Base-by-base conservation (phyloP, 2,888 invertebrate species). In the Dicranocentrus wangi region DNA sequence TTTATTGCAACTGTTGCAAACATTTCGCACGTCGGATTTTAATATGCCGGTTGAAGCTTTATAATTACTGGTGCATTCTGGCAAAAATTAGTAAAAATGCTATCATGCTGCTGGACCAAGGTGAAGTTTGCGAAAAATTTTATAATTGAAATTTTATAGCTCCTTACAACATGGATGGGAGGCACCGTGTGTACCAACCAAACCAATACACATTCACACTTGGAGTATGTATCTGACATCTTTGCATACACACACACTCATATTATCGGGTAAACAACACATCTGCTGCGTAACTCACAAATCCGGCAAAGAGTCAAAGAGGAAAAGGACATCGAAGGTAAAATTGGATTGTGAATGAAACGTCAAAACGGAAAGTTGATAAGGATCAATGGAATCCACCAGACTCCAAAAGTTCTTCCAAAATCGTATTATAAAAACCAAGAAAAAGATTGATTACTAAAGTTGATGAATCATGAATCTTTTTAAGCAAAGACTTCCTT, bases 11-110 rank as follows among this genome's bases (percentile, higher is more conserved):
- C 65, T 21, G 39, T 43, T 60, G 60, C 60, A 60, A 60, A 60
- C 32, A 61, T 32, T 61, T 65, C 65, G 65, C 65, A 65, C 42
- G 65, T 65, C 25, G 65, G 43, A 43, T 42, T 39, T 23, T 19
- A 10, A 5, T 53, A 15, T 53, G n/a, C 19, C 2, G 19, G 19
- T 21, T 7, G n/a, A 55, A 21, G 55, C 19, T 55, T 55, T 55
- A 55, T 55, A 55, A 55, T 55, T 55, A 21, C 21, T 55, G 23
- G 7, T 55, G 55, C 55, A 55, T 15, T 21, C 23, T 21, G 7
- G 23, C 23, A 55, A 55, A 55, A 23, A 23, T 55, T 47, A n/a
- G 5, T 13, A 47, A 47, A 5, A 5, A 3, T 47, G 8, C n/a
- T 17, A 47, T n/a, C 47, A 32, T 32, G 5, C 32, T 32, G 3